Conservation (phyloP, 2,888 invertebrate species). For the Busseola fusca region DNA sequence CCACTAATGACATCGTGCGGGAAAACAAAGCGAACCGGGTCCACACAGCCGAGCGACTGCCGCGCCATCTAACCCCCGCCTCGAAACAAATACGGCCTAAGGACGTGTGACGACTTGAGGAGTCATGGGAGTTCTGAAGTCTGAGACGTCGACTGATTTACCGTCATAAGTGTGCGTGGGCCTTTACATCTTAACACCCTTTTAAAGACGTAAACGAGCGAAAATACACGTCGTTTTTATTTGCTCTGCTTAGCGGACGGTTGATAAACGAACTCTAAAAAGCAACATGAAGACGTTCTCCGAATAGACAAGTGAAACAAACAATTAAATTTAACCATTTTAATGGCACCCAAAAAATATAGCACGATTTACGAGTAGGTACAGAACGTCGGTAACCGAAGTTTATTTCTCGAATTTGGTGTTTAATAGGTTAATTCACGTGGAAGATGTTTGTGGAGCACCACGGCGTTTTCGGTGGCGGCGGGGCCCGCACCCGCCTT, state of each 20-base stretch:
- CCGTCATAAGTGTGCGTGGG: constrained; percentile 42
- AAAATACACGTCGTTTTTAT: constrained; percentile 40
- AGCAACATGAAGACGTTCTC: constrained; percentile 32
- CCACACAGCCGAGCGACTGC: constrained; percentile 58
- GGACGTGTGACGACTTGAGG: constrained; percentile 56
- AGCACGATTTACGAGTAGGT: constrained; percentile 72
- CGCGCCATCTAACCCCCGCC: constrained; percentile 53
- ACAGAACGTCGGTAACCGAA: constrained; percentile 68
- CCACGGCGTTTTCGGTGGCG: constrained; percentile 56
- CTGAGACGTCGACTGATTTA: constrained; percentile 53
- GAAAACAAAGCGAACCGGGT: constrained; percentile 84
- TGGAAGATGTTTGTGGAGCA: constrained; percentile 83
- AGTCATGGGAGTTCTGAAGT: constrained; percentile 51
- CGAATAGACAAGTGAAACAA: constrained; percentile 47
- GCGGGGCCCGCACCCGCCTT: constrained; percentile 67
- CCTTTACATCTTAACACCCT: constrained; percentile 44
- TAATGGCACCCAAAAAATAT: constrained; percentile 65
- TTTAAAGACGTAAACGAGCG: constrained; percentile 42
- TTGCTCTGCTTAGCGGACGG: constrained; percentile 25
- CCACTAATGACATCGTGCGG: constrained; percentile 87
- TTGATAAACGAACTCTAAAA: constrained; percentile 41
- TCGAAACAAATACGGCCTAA: constrained; percentile 58
- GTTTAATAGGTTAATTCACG: constrained; percentile 87
- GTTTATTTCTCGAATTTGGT: constrained; percentile 81
- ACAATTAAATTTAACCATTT: constrained; percentile 58